These are phyloP conservation scores for Pocillopora grandis DNA, from an alignment of 92 coral and sea anemone genomes.

Conservation along the genomic window DNA sequence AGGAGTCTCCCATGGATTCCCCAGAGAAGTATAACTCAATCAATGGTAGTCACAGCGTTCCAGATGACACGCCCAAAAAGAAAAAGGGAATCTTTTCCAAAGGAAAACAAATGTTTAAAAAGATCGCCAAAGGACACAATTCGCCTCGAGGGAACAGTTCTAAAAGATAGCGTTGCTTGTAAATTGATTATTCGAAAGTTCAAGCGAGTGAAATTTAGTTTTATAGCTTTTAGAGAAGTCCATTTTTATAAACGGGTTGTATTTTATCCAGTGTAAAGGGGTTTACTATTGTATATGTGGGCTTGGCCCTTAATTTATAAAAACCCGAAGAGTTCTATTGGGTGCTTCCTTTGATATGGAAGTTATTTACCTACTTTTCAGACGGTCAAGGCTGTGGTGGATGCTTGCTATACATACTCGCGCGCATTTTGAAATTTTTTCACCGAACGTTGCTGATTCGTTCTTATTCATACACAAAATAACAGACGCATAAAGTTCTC, in stretches of 20 bases:
- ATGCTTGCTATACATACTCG: not conserved
- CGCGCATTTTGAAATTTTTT: not conserved
- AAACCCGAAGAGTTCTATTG: not conserved
- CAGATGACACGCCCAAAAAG: constrained; percentile 77
- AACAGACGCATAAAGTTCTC: not conserved
- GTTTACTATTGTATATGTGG: constrained; percentile 15
- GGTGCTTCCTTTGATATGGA: constrained; percentile 18
- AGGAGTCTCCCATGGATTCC: constrained; percentile 60
- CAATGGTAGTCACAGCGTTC: constrained; percentile 62
- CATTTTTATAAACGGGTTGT: constrained; percentile 12
- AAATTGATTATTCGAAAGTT: constrained; percentile 1
- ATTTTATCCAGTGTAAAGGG: constrained; percentile 15
- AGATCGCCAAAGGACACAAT: constrained; percentile 80
- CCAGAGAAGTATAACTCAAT: constrained; percentile 63
- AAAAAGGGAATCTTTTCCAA: constrained; percentile 91
- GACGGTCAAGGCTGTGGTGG: not conserved
- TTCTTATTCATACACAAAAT: constrained; percentile 7
- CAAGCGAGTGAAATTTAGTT: constrained; percentile 24
- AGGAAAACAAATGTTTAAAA: constrained; percentile 93
- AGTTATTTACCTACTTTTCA: constrained; percentile 18
- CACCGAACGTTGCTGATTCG: not conserved
- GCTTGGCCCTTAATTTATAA: constrained; percentile 25
- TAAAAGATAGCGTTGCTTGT: constrained; percentile 54
- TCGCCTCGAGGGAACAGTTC: constrained; percentile 29
- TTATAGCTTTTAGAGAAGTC: constrained; percentile 36